Conservation (phyloP, 2,797 vertebrate genomes). For the Pangasius macronema region DNA sequence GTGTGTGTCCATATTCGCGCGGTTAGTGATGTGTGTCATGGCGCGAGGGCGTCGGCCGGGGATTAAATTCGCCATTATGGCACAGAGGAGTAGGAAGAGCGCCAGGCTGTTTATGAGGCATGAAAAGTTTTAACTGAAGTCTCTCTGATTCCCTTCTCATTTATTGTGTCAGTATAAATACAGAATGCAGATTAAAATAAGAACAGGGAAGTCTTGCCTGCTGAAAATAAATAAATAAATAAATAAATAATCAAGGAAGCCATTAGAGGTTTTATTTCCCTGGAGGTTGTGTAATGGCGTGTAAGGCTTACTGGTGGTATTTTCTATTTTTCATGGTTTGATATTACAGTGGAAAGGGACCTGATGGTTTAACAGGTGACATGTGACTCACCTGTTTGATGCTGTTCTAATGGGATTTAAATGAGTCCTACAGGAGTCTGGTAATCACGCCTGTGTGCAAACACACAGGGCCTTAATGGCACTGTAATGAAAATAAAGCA, state of each 20-base stretch:
- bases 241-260: not conserved
- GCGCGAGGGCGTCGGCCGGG: slow-evolving; percentile 46
- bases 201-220: not conserved
- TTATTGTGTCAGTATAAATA: not conserved
- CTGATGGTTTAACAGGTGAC: not conserved
- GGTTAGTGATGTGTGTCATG: slow-evolving; percentile 3
- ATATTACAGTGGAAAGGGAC: not conserved
- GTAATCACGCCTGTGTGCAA: not conserved
- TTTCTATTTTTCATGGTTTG: not conserved
- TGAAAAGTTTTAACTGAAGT: not conserved
- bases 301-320: not conserved
- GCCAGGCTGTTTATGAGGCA: not conserved
- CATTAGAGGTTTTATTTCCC: not conserved
- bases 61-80: slow-evolving; percentile 51
- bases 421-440: not conserved
- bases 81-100: not conserved
- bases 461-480: not conserved
- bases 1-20: slow-evolving; percentile 25
- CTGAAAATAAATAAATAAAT: not conserved
- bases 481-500: not conserved
- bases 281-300: not conserved
- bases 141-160: not conserved
- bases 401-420: not conserved
- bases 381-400: not conserved
- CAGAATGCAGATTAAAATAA: not conserved